phyloP scores from a whole-genome alignment of 1,140 invertebrate species.

The Scaptomyza hsui region DNA sequence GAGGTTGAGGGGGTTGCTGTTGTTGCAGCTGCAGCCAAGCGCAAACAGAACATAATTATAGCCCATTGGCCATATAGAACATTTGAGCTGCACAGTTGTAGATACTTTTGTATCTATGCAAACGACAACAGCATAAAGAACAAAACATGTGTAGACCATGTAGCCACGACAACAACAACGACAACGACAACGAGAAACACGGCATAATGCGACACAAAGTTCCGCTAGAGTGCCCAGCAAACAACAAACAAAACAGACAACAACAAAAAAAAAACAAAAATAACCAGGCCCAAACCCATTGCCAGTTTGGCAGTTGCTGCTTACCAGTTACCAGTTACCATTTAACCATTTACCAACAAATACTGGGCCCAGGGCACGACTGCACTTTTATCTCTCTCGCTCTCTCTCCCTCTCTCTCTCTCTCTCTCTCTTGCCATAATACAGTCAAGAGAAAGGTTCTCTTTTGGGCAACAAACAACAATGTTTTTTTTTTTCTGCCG shows the following conservation, averaged over 20 bases:
- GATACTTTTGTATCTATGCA: constrained; percentile 71
- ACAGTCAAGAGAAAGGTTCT: constrained; percentile 44
- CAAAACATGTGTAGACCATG: constrained; percentile 72
- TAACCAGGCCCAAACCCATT: constrained; percentile 44
- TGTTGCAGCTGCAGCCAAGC: constrained; percentile 57
- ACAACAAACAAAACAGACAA: not conserved
- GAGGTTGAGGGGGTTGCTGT: not conserved
- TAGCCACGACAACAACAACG: constrained; percentile 72
- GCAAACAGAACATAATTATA: constrained; percentile 74
- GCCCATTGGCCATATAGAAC: constrained; percentile 28
- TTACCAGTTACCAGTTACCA: constrained; percentile 20
- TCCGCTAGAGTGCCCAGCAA: constrained; percentile 72
- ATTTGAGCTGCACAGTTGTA: constrained; percentile 41
- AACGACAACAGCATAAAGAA: constrained; percentile 38
- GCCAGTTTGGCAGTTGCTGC: constrained; percentile 22
- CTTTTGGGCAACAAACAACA: constrained; percentile 26
- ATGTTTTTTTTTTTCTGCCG: not conserved
- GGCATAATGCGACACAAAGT: constrained; percentile 79
- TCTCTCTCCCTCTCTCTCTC: constrained; percentile 6
- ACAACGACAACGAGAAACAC: constrained; percentile 29
- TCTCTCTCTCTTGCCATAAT: not conserved
- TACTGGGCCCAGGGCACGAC: constrained; percentile 37
- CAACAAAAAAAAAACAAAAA: too few species aligned
- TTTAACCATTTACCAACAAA: not conserved
- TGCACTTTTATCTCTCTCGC: constrained; percentile 38